Conservation (phyloP, 1,140 invertebrate genomes). For the Phymastichus coffea region DNA sequence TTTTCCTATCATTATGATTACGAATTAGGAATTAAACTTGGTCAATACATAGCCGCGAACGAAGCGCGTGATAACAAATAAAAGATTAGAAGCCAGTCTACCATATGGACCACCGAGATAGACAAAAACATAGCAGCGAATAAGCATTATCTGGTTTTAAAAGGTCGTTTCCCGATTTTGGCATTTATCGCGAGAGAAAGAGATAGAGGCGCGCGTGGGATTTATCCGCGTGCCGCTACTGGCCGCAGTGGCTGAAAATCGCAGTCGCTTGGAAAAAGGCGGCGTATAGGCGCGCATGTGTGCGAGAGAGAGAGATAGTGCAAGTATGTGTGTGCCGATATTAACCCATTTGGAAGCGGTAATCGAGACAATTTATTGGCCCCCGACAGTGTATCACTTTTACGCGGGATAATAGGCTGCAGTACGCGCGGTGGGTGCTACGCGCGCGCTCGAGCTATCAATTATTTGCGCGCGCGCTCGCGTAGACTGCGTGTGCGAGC, state of each 20-base stretch:
- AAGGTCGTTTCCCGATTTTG: conserved; percentile 2
- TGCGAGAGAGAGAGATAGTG: too few relatives aligned
- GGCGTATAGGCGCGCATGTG: too few relatives aligned
- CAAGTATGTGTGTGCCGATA: too few relatives aligned
- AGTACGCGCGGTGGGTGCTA: not conserved
- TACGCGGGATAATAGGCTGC: conserved; percentile 5
- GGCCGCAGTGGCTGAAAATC: not conserved
- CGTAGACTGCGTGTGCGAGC: not conserved
- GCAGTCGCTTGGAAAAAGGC: conserved; percentile 6
- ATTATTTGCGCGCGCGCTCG: conserved; percentile 8
- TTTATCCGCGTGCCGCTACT: not conserved
- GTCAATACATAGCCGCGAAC: too few relatives aligned
- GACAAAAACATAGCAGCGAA: too few relatives aligned
- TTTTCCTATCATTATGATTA: too few relatives aligned
- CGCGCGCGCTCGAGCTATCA: not conserved
- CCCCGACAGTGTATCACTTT: conserved; percentile 29
- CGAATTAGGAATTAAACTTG: too few relatives aligned
- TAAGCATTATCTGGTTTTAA: conserved; percentile 14
- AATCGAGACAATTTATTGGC: conserved; percentile 37
- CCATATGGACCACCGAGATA: too few relatives aligned
- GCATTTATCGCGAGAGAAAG: conserved; percentile 22
- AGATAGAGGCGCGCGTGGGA: too few relatives aligned
- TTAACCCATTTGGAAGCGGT: conserved; percentile 36
- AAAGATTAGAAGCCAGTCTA: too few relatives aligned
- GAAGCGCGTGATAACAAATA: not conserved